Evolutionary conservation across 2,113 vertebrate genomes (phyloP), one percentile per base, ranked within the genome.

Genomic region (Ariopsis seemanni): DNA sequence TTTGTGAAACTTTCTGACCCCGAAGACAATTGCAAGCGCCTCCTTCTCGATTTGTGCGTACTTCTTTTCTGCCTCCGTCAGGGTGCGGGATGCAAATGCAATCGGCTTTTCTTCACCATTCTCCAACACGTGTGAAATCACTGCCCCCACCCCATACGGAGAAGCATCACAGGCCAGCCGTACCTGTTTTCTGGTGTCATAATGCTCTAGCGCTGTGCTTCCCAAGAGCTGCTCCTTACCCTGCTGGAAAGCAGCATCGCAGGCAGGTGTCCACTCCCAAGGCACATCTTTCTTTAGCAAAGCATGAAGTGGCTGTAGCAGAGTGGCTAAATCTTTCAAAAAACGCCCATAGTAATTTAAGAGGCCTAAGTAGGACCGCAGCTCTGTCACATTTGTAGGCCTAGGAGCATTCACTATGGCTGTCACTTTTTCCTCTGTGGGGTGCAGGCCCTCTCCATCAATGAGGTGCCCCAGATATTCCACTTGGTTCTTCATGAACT

Each of bases 21-120:
- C 85, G 34, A 55, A 84, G 4, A 89, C 74, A 0, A 89, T 80
- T 12, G 71, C 14, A 27, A 90, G 20, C 0, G 71, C 78, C 25
- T 89, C 79, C 0, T n/a, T 22, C 22, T 86, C 83, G 48, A 89
- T 89, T 77, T 89, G 83, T 10, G 55, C 55, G 67, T 89, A 86
- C 15, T 87, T 87, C 27, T 53, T 42, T 7, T 87, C 65, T 2
- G 82, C 48, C 20, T 82, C 69, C 2, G 50, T 62, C 8, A 90
- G 7, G 2, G 48, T 88, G 20, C 22, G 1, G 17, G 84, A 90
- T 17, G 82, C 25, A 4, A 88, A 90, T 0, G 58, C 77, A 42
- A 84, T 48, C 0, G 74, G 74, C 2, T 0, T n/a, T 12, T 89
- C 74, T 27, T 84, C 82, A 12, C 5, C 30, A 42, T 72, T 34